These are phyloP conservation scores for Belgica antarctica DNA, from an alignment of 2,888 invertebrate genomes.

Conservation along the genomic window DNA sequence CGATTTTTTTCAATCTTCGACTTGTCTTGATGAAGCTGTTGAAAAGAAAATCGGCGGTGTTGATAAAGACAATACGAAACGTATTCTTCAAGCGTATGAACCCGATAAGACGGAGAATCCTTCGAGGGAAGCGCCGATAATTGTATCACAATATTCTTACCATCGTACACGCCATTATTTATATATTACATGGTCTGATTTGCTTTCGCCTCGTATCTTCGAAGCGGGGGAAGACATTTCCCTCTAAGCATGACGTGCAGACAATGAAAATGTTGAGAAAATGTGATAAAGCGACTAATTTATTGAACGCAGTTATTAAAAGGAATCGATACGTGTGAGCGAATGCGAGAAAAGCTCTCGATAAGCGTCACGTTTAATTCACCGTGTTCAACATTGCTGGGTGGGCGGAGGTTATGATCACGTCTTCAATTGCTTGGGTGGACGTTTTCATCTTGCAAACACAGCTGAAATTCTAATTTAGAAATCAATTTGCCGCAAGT, in stretches of 20 bases:
- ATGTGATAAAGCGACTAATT: constrained; percentile 36
- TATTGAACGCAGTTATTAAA: constrained; percentile 40
- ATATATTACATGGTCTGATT: not conserved
- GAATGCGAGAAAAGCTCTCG: constrained; percentile 6
- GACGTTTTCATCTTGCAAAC: too few relatives aligned
- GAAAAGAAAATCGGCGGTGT: too few relatives aligned
- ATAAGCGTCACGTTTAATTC: not conserved
- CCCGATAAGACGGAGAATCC: not conserved
- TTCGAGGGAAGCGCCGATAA: not conserved
- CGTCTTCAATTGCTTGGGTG: too few relatives aligned
- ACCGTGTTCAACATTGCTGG: too few relatives aligned
- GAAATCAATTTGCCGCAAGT: too few relatives aligned
- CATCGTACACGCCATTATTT: not conserved
- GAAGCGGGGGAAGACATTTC: constrained; percentile 7
- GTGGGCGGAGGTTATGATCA: too few relatives aligned
- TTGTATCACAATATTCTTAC: constrained; percentile 3
- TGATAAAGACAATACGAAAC: too few relatives aligned
- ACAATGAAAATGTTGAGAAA: constrained; percentile 21
- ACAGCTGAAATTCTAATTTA: too few relatives aligned
- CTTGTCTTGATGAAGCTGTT: too few relatives aligned
- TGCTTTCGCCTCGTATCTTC: not conserved
- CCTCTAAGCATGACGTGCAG: constrained; percentile 21
- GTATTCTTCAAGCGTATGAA: too few relatives aligned
- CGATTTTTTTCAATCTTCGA: too few relatives aligned
- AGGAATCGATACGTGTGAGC: constrained; percentile 27